Percentiles rank a stretch among this genome's conserved stretches.
Conservation (phyloP, 2,797 vertebrate genomes). For the Psittacula echo region DNA sequence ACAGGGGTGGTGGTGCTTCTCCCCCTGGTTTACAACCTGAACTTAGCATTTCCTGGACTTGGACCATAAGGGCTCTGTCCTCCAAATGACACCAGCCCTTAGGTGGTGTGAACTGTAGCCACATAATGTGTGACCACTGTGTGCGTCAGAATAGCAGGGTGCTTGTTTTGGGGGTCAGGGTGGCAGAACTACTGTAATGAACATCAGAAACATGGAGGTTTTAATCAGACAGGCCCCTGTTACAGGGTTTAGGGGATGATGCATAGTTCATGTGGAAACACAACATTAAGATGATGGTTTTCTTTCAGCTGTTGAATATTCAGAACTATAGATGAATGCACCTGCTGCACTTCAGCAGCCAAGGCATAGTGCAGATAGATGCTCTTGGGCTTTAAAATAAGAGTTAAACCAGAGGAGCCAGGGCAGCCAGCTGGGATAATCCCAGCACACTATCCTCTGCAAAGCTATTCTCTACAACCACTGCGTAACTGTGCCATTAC, state of each 20-base stretch:
- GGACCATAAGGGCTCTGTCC: not conserved
- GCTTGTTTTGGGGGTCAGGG: not conserved
- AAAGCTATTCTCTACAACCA: not conserved
- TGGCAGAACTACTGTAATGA: not conserved
- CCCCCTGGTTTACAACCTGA: not conserved
- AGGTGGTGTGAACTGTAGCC: not conserved
- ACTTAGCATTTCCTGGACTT: not conserved
- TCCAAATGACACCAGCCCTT: not conserved
- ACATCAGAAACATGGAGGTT: not conserved
- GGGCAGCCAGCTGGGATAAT: not conserved
- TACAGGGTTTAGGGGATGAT: not conserved
- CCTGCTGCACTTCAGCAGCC: not conserved
- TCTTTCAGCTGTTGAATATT: not conserved
- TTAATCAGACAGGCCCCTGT: not conserved
- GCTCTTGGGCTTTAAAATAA: fast-evolving
- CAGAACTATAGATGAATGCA: not conserved
- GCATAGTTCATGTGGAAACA: not conserved
- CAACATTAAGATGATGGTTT: not conserved
- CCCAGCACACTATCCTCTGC: not conserved
- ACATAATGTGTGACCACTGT: fast-evolving
- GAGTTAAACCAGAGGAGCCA: not conserved
- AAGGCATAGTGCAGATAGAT: not conserved
- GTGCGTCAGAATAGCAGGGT: fast-evolving
- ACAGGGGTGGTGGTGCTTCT: not conserved
- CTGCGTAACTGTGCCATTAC: fast-evolving